Evolutionary conservation across 2,797 vertebrate genomes (phyloP).

Genomic region (Typhlichthys eigenmanni): DNA sequence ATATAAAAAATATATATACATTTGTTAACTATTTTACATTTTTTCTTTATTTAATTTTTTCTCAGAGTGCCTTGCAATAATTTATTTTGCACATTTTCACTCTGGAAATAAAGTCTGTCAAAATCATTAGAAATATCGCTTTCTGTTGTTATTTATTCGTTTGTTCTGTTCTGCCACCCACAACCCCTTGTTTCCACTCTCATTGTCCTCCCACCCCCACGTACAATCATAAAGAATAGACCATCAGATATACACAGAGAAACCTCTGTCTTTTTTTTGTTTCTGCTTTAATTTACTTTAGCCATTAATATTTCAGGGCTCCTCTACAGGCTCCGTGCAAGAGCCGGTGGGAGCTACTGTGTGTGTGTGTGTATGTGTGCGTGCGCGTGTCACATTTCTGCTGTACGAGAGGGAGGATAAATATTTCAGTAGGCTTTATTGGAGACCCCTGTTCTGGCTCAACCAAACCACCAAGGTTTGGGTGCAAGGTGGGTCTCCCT

Average conservation of each 20-base stretch:
- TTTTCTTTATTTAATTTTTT: constrained; percentile 1
- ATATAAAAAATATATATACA: no score
- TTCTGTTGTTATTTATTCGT: constrained; percentile 42
- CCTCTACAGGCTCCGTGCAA: constrained; percentile 73
- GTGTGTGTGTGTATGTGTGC: constrained; percentile 52
- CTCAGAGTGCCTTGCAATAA: no score
- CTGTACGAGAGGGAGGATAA: constrained; percentile 71
- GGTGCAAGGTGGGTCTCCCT: constrained; percentile 17
- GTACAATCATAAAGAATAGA: constrained; percentile 70
- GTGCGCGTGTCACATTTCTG: constrained; percentile 58
- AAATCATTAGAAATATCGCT: constrained; percentile 45
- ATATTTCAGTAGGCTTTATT: constrained; percentile 82
- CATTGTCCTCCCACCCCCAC: constrained; percentile 49
- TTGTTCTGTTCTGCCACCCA: constrained; percentile 33
- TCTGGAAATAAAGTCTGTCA: not conserved
- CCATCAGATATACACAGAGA: constrained; percentile 76
- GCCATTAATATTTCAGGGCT: constrained; percentile 83
- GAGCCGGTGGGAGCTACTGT: constrained; percentile 65
- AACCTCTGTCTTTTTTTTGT: constrained; percentile 75
- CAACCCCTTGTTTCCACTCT: constrained; percentile 31
- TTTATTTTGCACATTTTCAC: no score
- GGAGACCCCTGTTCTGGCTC: constrained; percentile 73
- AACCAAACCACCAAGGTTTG: constrained; percentile 61
- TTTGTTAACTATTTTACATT: not conserved
- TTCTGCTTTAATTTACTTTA: constrained; percentile 83